Evolutionary conservation across 2,113 vertebrate species (phyloP), one percentile per base, ranked within the genome.

Genomic region (Apistogramma diplotaenia): DNA sequence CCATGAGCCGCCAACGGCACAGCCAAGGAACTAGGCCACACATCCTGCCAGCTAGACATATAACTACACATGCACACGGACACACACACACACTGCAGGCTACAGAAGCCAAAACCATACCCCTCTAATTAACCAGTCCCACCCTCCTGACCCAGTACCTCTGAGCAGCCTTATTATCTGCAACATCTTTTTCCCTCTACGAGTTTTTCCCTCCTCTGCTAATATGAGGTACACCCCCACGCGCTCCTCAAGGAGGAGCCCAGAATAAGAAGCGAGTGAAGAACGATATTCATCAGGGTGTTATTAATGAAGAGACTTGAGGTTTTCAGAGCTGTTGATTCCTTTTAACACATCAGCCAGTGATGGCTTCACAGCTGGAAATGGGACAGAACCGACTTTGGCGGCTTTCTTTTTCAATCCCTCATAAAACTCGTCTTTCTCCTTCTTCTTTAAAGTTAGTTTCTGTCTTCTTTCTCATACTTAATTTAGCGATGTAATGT

Each of bases 81-180:
- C 82, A 75, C 62, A 56, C 53, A 70, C 58, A 46, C 37, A 65
- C 84, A 19, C 85, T 82, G 65, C 62, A 79, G 85, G 88, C 78
- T 70, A 76, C 80, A 61, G 60, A 78, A 78, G 75, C 79, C 82
- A 61, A 61, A 81, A 79, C 77, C 84, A 79, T n/a, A 81, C 78
- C 77, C 65, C 18, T 85, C 90, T 91, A 90, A 93, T 94, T 90
- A 91, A 90, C 82, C 82, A 87, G 78, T 86, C 83, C 82, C 88
- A 85, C 76, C 86, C 87, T 78, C 35, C 74, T 86, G 87, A 93
- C 89, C 87, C 18, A 25, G 65, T 65, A 82, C 83, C 89, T 83
- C 73, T 74, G 65, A 89, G 88, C 86, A 51, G 71, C 56, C 74
- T 80, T 84, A 79, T 85, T 88, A 88, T 91, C 74, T 59, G 84